phyloP scores from a whole-genome alignment of 2,797 vertebrate species.

The Sus cebifrons region DNA sequence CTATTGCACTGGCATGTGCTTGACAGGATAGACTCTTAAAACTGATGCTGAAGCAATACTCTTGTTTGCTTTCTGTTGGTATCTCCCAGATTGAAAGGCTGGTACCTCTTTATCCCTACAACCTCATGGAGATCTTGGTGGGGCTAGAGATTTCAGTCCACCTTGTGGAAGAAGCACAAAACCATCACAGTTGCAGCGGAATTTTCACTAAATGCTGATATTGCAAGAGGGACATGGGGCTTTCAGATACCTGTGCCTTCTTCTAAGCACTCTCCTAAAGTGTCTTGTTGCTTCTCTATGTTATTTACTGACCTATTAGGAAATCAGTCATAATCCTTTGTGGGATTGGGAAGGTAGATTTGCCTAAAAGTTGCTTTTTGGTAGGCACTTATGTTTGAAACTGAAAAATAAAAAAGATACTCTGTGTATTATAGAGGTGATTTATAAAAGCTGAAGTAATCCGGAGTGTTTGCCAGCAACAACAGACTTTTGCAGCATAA shows the following conservation, averaged over 20 bases:
- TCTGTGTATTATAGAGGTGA: background rate
- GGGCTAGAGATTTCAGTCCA: background rate
- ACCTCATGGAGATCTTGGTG: background rate
- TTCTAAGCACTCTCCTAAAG: background rate
- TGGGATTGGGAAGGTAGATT: background rate
- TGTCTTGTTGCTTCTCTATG: background rate
- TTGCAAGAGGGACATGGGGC: background rate
- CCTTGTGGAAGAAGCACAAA: background rate
- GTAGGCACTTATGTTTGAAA: conserved; percentile 54
- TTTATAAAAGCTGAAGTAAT: conserved; percentile 43
- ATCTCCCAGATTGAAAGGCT: background rate
- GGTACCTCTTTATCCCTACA: background rate
- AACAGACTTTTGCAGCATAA: background rate
- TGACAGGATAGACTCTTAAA: background rate
- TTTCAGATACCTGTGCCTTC: conserved; percentile 36
- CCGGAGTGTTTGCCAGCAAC: background rate
- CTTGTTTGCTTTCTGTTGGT: conserved; percentile 23
- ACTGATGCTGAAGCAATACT: background rate
- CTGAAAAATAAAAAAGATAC: conserved; percentile 18
- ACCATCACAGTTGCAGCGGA: background rate
- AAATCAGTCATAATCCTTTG: conserved; percentile 52
- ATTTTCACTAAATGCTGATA: conserved; percentile 15
- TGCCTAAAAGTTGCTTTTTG: conserved; percentile 56
- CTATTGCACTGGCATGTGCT: background rate
- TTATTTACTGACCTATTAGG: conserved; percentile 40